These are phyloP conservation scores for Pterostichus madidus DNA, from an alignment of 2,888 invertebrate genomes.

Conservation along the genomic window DNA sequence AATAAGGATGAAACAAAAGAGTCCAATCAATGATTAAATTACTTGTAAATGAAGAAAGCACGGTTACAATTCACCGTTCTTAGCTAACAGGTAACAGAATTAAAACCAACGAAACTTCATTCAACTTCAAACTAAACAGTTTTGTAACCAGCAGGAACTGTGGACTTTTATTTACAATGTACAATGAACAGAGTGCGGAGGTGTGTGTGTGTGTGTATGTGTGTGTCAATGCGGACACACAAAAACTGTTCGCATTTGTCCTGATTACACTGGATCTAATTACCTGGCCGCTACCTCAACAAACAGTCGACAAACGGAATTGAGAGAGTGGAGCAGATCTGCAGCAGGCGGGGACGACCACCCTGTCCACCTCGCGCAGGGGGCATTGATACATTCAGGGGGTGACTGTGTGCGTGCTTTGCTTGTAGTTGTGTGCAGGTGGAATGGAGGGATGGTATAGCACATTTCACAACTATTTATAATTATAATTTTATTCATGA, in stretches of 20 bases:
- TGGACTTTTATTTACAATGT: constrained; percentile 26
- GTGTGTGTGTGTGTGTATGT: background rate
- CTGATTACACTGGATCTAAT: constrained; percentile 50
- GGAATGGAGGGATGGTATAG: too few species aligned
- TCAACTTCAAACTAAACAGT: constrained; percentile 33
- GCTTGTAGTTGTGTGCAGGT: too few species aligned
- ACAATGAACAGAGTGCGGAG: constrained; percentile 8
- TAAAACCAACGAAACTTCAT: background rate
- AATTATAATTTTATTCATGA: too few species aligned
- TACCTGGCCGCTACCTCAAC: constrained; percentile 41
- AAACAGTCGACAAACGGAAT: constrained; percentile 41
- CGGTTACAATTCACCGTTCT: too few species aligned
- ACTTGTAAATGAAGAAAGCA: background rate
- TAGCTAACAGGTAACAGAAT: background rate
- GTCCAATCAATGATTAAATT: too few species aligned
- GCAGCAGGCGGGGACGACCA: too few species aligned
- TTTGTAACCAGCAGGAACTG: background rate
- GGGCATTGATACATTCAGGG: too few species aligned
- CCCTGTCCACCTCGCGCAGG: too few species aligned
- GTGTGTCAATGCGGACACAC: background rate
- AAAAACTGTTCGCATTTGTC: constrained; percentile 48
- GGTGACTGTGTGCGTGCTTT: too few species aligned
- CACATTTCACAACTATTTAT: too few species aligned
- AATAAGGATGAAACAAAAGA: too few species aligned
- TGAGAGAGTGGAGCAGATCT: background rate